Evolutionary conservation across 2,888 invertebrate genomes (phyloP).

Genomic region (Cataglyphis altisquamis): DNA sequence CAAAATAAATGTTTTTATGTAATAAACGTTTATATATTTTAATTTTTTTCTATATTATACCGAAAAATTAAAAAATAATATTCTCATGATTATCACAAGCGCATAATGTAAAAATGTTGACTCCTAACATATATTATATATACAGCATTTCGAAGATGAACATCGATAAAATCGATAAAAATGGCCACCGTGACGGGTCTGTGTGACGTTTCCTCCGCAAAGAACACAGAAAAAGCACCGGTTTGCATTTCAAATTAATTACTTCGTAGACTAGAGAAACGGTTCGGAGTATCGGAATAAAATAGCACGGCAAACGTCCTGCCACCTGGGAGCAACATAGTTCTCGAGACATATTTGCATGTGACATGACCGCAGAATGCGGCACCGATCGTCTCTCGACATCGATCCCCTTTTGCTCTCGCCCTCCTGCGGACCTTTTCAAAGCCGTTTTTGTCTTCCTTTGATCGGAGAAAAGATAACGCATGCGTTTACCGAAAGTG

Average conservation of each 20-base stretch:
- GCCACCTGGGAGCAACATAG: slow-evolving; percentile 64
- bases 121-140: not conserved
- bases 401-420: slow-evolving; percentile 63
- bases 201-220: not conserved
- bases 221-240: not conserved
- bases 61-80: not conserved
- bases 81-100: not conserved
- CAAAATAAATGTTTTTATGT: not conserved
- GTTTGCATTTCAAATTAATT: slow-evolving; percentile 60
- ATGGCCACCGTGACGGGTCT: not conserved
- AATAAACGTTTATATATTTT: not conserved
- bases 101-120: not conserved
- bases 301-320: slow-evolving; percentile 44
- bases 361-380: slow-evolving; percentile 76
- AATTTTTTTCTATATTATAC: not conserved
- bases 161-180: slow-evolving; percentile 20
- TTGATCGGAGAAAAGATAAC: slow-evolving; percentile 53
- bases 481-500: slow-evolving; percentile 59
- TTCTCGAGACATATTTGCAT: slow-evolving; percentile 74
- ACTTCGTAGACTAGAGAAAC: slow-evolving; percentile 35
- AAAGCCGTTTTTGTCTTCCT: slow-evolving; percentile 58
- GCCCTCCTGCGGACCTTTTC: slow-evolving; percentile 54
- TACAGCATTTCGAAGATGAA: not conserved
- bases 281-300: not conserved
- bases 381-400: slow-evolving; percentile 68